phyloP scores from a whole-genome alignment of 64 coral and sea anemone genomes.

The Pachyseris speciosa region DNA sequence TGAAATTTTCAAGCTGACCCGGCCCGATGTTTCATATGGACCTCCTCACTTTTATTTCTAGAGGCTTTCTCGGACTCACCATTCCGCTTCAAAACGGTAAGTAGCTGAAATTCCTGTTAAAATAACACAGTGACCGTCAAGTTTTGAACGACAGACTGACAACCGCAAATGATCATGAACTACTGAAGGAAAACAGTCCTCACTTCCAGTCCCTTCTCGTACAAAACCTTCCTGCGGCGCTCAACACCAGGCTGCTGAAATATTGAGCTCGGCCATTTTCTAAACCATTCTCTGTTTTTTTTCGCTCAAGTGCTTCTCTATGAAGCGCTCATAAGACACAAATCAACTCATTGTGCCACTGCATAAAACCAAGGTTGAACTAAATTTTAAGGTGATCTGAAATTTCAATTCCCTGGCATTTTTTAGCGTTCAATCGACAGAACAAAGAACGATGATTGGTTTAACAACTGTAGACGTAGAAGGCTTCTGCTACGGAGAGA shows the following conservation, averaged over 20 bases:
- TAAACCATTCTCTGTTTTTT: too few species aligned
- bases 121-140: not conserved
- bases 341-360: too few species aligned
- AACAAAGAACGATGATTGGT: constrained; percentile 72
- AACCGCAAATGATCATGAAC: too few species aligned
- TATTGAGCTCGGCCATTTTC: too few species aligned
- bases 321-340: too few species aligned
- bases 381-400: not conserved
- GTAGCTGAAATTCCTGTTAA: not conserved
- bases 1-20: too few species aligned
- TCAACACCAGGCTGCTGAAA: too few species aligned
- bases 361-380: not conserved
- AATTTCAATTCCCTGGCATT: not conserved
- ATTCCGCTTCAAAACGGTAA: constrained; percentile 56
- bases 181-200: too few species aligned
- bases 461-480: not conserved
- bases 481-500: not conserved
- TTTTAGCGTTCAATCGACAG: constrained; percentile 75
- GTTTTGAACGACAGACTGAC: too few species aligned
- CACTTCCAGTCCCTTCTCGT: too few species aligned
- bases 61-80: constrained; percentile 54
- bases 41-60: not conserved
- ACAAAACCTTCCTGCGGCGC: too few species aligned
- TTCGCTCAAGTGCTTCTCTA: too few species aligned
- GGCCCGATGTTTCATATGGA: not conserved